Evolutionary conservation across 2,888 invertebrate species (phyloP), one percentile per base, ranked within the genome.

Genomic region (Rhogogaster chlorosoma): DNA sequence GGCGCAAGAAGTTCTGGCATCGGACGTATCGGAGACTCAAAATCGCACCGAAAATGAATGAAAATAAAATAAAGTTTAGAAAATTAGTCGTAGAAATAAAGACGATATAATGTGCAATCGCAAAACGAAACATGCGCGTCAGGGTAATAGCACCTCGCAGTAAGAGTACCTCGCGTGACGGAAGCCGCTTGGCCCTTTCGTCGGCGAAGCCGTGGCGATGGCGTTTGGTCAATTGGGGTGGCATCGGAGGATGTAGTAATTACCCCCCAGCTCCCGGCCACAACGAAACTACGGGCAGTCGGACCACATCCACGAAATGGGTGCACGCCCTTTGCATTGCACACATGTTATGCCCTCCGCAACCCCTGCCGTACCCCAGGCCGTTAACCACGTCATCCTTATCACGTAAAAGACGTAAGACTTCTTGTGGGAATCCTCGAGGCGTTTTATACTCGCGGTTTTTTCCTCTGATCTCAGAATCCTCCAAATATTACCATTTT

Each of bases 241-340:
- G 91, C 90, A 91, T 92, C 90, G 89, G 90, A 91, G 92, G 92
- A 92, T 92, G 92, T 91, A 88, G 92, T 90, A 92, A 92, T 92
- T 92, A 92, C 91, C 90, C 70, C 88, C 87, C 88, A 85, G 80
- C 78, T 85, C 86, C 84, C 75, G 84, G 67, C 84, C 84, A 75
- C 80, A 80, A 84, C 80, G 84, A 75, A 57, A 84, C 71, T 88
- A 89, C 88, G 90, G 91, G 91, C 89, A 91, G 88, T 88, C 87
- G 89, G 90, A 92, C 92, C 92, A 90, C 92, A 92, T 86, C 91
- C 92, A 89, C 91, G 91, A 88, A 91, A 92, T 88, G 89, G 89
- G 89, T 89, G 90, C 93, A 90, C 93, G 93, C 93, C 93, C 93
- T 91, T 93, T 89, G 93, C 91, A 93, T 93, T 93, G 92, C 92